Conservation (phyloP, 2,888 invertebrate genomes). For the Amphimallon solstitiale region DNA sequence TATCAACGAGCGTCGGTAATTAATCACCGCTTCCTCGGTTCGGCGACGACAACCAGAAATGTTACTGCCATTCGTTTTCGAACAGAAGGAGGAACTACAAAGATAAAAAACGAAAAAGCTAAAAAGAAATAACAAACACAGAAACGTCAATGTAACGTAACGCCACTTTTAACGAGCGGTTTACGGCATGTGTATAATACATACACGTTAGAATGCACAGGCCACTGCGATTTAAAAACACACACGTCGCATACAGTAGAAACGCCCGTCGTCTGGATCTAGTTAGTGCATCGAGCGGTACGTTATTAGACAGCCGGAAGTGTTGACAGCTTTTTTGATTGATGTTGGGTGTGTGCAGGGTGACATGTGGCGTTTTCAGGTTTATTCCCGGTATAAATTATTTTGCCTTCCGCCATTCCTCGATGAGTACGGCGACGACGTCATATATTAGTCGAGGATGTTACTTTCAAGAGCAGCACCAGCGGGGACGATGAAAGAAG, state of each 20-base stretch:
- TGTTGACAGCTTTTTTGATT: conserved; percentile 7
- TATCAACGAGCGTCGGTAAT: not conserved
- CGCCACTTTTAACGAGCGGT: too few relatives aligned
- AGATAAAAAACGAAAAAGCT: too few relatives aligned
- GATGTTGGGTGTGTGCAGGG: not conserved
- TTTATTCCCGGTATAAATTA: conserved; percentile 3
- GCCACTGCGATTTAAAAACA: too few relatives aligned
- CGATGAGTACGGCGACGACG: too few relatives aligned
- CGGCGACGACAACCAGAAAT: conserved; percentile 1
- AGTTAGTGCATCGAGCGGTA: not conserved
- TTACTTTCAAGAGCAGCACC: not conserved
- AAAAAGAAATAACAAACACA: too few relatives aligned
- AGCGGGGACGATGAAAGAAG: conserved; percentile 35
- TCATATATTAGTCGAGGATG: not conserved
- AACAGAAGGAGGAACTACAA: not conserved
- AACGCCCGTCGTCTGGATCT: not conserved
- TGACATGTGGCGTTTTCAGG: not conserved
- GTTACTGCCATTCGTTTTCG: not conserved
- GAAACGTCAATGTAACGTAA: too few relatives aligned
- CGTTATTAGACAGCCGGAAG: conserved; percentile 1
- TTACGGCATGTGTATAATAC: too few relatives aligned
- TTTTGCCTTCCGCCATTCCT: not conserved
- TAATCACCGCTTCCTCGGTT: conserved; percentile 1
- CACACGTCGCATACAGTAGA: not conserved
- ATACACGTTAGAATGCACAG: too few relatives aligned